Percentiles rank a stretch among this genome's conserved stretches.
Conservation (phyloP, 2,113 vertebrate genomes). For the Dendropsophus ebraccatus region DNA sequence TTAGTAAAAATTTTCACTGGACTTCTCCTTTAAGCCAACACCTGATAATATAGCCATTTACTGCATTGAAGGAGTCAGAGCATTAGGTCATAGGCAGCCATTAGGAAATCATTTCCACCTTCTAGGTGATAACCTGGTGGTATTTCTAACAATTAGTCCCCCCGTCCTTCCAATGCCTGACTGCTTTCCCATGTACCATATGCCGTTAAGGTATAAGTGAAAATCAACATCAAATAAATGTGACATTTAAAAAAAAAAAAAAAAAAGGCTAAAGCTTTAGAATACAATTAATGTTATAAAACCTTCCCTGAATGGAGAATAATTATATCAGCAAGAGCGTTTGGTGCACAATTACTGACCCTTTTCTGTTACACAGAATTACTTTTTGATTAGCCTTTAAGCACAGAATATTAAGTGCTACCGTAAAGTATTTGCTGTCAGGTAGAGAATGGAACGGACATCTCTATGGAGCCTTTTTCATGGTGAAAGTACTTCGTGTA, state of each 20-base stretch:
- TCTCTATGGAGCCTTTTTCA: constrained; percentile 23
- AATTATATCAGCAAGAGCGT: constrained; percentile 54
- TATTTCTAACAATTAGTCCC: background rate
- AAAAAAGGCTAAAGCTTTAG: background rate
- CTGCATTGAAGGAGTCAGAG: background rate
- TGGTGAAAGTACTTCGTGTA: background rate
- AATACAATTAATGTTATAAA: constrained; percentile 31
- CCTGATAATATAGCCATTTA: background rate
- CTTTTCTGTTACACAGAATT: constrained; percentile 53
- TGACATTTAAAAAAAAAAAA: background rate
- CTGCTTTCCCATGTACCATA: background rate
- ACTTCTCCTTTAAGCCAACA: background rate
- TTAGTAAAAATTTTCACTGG: too few species aligned
- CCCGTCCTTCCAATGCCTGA: background rate
- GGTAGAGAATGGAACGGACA: constrained; percentile 13
- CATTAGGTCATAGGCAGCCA: background rate
- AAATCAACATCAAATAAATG: constrained; percentile 19
- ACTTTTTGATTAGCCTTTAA: constrained; percentile 55
- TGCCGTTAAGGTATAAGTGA: constrained; percentile 21
- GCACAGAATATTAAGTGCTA: constrained; percentile 35
- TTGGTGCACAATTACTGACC: constrained; percentile 50
- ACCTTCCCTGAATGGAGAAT: constrained; percentile 47
- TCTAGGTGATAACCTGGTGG: background rate
- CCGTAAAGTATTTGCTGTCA: constrained; percentile 20
- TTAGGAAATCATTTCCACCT: background rate